Conservation (phyloP, 2,888 invertebrate species). For the Lithosia quadra region DNA sequence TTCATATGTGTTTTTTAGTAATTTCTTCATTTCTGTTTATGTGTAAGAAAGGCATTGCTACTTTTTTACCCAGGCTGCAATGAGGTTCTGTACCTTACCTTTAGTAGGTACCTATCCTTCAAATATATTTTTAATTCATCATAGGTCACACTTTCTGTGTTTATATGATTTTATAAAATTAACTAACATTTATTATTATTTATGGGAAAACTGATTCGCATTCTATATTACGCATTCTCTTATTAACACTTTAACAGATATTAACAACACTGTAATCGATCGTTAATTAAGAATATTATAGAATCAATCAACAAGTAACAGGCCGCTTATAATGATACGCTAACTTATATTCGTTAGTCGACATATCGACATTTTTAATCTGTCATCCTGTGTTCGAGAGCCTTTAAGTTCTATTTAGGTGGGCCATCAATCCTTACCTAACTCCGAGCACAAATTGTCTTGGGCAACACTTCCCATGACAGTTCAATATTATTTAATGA, state of each 20-base stretch:
- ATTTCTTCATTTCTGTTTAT: too few relatives aligned
- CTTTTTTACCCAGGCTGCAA: too few relatives aligned
- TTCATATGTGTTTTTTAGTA: too few relatives aligned
- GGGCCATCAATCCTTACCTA: slow-evolving; percentile 48
- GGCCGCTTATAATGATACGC: slow-evolving; percentile 24
- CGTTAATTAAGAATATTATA: slow-evolving; percentile 1
- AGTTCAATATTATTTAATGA: slow-evolving; percentile 71
- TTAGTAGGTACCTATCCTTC: too few relatives aligned
- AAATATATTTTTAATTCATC: too few relatives aligned
- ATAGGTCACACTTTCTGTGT: not conserved
- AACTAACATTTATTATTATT: not conserved
- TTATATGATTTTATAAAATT: too few relatives aligned
- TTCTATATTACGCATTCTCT: not conserved
- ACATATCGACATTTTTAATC: slow-evolving; percentile 36
- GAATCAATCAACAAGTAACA: slow-evolving; percentile 21
- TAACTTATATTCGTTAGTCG: slow-evolving; percentile 32
- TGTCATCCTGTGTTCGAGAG: slow-evolving; percentile 27
- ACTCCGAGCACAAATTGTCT: slow-evolving; percentile 58
- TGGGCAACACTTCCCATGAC: slow-evolving; percentile 68
- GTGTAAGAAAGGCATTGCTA: too few relatives aligned
- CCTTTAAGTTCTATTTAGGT: slow-evolving; percentile 25
- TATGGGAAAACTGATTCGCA: too few relatives aligned
- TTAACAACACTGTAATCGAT: not conserved
- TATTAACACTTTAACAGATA: not conserved
- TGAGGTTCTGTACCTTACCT: too few relatives aligned